Percentiles rank a stretch among this genome's conserved stretches.
Evolutionary conservation across 2,797 vertebrate genomes (phyloP).

Genomic region (Xiphorhynchus erythropygius): DNA sequence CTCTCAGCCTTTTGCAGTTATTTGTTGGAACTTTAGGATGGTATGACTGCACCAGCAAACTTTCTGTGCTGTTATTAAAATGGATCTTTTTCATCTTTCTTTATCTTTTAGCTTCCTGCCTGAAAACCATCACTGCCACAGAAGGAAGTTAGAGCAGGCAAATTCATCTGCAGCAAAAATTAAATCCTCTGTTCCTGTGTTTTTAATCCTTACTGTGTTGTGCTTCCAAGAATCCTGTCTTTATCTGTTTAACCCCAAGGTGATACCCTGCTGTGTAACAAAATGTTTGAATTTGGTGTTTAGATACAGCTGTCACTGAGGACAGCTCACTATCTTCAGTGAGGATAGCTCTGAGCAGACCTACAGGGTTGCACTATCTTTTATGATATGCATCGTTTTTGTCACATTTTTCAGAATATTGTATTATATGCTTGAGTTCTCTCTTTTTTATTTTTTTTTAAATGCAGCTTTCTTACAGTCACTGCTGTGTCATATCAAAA

Average conservation of each 20-base stretch:
- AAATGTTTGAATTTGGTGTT: background rate
- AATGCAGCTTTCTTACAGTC: constrained; percentile 83
- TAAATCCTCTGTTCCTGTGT: background rate
- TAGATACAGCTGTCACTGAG: background rate
- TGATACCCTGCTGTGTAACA: background rate
- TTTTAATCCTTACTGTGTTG: background rate
- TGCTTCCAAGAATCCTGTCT: background rate
- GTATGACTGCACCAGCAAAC: background rate
- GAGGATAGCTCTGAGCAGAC: background rate
- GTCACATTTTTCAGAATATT: background rate
- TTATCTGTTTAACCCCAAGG: constrained; percentile 8
- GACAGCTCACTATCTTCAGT: background rate
- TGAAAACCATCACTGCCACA: background rate
- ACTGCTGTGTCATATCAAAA: constrained; percentile 87
- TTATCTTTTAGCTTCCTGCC: background rate
- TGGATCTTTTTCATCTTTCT: background rate
- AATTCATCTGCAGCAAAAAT: background rate
- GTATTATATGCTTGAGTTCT: background rate
- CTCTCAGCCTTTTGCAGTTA: background rate
- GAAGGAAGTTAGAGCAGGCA: background rate
- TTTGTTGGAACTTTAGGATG: background rate
- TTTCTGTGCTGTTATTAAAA: background rate
- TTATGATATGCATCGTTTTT: background rate
- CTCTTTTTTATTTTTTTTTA: background rate
- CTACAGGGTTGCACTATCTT: background rate